Evolutionary conservation across 53 echinoderm and acorn worm species (phyloP).

Genomic region (Astropecten irregularis): DNA sequence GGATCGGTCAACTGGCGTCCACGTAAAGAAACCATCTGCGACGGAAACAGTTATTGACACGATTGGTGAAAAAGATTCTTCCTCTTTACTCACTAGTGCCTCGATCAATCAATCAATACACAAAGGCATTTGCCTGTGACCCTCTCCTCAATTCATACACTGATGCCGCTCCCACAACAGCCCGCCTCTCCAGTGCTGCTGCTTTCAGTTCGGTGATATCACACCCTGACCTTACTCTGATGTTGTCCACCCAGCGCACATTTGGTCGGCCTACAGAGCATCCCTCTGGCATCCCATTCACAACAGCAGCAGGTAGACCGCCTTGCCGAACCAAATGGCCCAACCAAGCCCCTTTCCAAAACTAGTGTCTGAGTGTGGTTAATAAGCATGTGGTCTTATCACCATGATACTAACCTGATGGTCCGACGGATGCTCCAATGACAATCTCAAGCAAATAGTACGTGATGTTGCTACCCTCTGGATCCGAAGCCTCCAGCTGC

Average conservation of each 20-base stretch:
- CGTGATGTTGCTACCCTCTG: slow-evolving; percentile 15
- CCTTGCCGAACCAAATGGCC: background rate
- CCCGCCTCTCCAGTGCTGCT: too few species aligned
- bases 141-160: too few species aligned
- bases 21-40: slow-evolving; percentile 63
- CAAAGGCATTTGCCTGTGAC: background rate
- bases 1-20: slow-evolving; percentile 66
- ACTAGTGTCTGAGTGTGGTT: too few species aligned
- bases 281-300: too few species aligned
- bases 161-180: too few species aligned
- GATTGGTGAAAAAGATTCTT: background rate
- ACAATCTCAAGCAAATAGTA: slow-evolving; percentile 12
- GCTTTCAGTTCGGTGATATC: too few species aligned
- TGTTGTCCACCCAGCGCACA: too few species aligned
- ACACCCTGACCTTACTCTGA: too few species aligned
- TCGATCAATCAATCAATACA: background rate
- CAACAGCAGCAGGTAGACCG: too few species aligned
- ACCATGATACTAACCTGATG: background rate
- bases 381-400: too few species aligned
- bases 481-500: slow-evolving; percentile 30
- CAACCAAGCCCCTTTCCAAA: background rate
- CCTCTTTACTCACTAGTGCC: background rate
- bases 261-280: too few species aligned
- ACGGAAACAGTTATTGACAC: background rate
- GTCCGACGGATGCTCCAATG: slow-evolving; percentile 6